Evolutionary conservation across 2,797 vertebrate species (phyloP).

Genomic region (Anguilla pacifica): DNA sequence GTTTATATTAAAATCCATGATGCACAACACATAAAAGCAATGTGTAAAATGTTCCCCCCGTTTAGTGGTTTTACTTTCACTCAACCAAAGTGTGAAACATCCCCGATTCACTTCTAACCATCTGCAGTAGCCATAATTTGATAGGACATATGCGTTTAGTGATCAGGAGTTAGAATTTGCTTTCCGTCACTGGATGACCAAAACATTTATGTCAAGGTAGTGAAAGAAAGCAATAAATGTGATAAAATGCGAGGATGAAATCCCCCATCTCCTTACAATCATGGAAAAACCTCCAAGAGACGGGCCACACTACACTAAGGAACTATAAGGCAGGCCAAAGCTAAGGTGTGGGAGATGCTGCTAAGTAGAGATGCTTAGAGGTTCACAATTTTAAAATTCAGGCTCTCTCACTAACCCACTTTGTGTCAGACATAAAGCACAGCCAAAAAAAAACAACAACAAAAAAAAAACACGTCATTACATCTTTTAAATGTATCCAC

Average conservation of each 20-base stretch:
- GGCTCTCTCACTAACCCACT: background rate
- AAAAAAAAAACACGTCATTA: background rate
- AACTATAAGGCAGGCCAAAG: background rate
- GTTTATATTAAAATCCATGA: background rate
- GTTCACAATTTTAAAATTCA: background rate
- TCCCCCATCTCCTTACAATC: background rate
- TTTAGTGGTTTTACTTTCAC: background rate
- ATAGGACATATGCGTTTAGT: background rate
- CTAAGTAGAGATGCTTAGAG: background rate
- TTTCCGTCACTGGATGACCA: background rate
- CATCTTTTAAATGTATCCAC: background rate
- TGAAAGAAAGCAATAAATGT: background rate
- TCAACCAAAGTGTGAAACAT: background rate
- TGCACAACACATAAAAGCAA: no score
- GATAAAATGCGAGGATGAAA: background rate
- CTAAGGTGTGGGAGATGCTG: background rate
- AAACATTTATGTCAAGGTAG: background rate
- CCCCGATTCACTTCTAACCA: background rate
- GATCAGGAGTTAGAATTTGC: background rate
- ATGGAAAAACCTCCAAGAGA: conserved; percentile 8
- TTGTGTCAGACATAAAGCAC: background rate
- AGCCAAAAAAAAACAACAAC: background rate
- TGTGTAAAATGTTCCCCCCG: no score
- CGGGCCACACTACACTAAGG: background rate
- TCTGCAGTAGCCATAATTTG: background rate